Base-by-base conservation (phyloP, 2,888 invertebrate species). In the Pasiphila rectangulata region DNA sequence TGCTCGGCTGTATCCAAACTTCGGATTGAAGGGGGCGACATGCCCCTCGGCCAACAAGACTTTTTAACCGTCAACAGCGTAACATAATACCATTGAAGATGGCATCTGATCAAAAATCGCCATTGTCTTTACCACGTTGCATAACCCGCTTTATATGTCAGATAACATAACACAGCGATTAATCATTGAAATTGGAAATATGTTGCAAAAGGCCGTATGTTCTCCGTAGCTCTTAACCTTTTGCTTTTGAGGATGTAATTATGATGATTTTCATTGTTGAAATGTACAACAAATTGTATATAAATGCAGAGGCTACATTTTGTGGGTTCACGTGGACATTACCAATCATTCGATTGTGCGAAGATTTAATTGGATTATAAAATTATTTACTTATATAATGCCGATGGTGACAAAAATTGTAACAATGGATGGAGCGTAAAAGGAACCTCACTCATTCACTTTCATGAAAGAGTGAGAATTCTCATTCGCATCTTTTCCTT, bases 151-250 rank as follows among this genome's bases (percentile, higher is more conserved):
- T 48, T 48, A 43, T 56, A 46, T 56, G 67, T 64, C 63, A 68
- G 56, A 58, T 57, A 61, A 57, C 56, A 69, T 65, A 68, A 69
- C 67, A 59, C 60, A 50, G 41, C 61, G 47, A 69, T 69, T 67
- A 65, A 69, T 69, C 68, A 67, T 62, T 23, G 46, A 34, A 48
- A 57, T 63, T 53, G 59, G 59, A 57, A 58, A 67, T 57, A 54
- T 56, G 45, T 69, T 66, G 42, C 58, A 61, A 60, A 61, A 66
- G 51, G 45, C 24, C 47, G 40, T 51, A 37, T 43, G 40, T 50
- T 41, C 37, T 38, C 36, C 34, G 43, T 35, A 39, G 35, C 47
- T 38, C 30, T 54, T 60, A 60, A 53, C 39, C 46, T 40, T 54
- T 59, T 42, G 35, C 2, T 25, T 44, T 21, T 40, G 47, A 41